Conservation (phyloP, 2,113 vertebrate species). For the Pleuronectes platessa region DNA sequence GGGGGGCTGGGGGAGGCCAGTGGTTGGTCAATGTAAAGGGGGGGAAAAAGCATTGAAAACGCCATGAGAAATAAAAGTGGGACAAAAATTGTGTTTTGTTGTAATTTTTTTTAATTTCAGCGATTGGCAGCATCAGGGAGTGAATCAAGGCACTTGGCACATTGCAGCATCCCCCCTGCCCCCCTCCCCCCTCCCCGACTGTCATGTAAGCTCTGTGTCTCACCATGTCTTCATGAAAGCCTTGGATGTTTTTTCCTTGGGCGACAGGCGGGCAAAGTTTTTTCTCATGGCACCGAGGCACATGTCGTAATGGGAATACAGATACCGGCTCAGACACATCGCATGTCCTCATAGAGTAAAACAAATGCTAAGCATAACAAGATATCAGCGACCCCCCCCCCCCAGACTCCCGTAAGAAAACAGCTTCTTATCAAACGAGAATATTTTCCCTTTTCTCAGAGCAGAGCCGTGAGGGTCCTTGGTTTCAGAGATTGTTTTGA, state of each 20-base stretch:
- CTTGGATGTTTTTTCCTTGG: constrained; percentile 34
- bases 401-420: constrained; percentile 67
- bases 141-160: constrained; percentile 24
- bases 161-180: constrained; percentile 1
- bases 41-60: constrained; percentile 48
- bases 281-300: constrained; percentile 66
- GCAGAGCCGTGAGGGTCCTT: constrained; percentile 60
- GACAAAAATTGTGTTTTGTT: constrained; percentile 46
- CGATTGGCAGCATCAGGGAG: constrained; percentile 23
- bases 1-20: constrained; percentile 36
- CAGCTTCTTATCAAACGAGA: constrained; percentile 71
- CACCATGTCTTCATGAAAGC: constrained; percentile 22
- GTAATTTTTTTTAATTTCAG: constrained; percentile 67
- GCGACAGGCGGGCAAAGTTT: constrained; percentile 46
- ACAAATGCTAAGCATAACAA: constrained; percentile 74
- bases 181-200: neutral
- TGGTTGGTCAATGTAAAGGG: constrained; percentile 56
- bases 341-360: constrained; percentile 71
- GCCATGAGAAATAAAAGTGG: constrained; percentile 42
- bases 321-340: constrained; percentile 71
- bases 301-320: constrained; percentile 77
- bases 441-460: constrained; percentile 65
- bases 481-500: constrained; percentile 69
- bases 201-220: constrained; percentile 35
- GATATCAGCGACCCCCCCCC: constrained; percentile 37